These are phyloP conservation scores for Parnassius orleans DNA, from an alignment of 2,888 invertebrate genomes.

Conservation along the genomic window DNA sequence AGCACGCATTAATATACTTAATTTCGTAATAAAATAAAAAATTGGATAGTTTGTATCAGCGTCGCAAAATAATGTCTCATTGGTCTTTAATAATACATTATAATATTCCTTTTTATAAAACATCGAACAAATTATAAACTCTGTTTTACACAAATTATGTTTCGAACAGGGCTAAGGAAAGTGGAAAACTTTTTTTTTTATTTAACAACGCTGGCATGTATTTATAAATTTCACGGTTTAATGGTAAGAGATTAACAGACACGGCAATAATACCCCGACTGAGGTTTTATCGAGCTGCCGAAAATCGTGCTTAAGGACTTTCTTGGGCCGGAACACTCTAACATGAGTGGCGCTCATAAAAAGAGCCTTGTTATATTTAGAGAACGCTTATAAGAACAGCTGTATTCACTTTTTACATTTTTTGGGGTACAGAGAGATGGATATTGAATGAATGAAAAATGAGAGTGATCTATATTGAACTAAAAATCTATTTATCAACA, in stretches of 20 bases:
- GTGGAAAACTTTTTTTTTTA: slow-evolving; percentile 27
- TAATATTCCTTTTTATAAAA: not conserved
- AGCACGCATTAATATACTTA: slow-evolving; percentile 49
- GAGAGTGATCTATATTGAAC: too few relatives aligned
- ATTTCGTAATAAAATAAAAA: slow-evolving; percentile 26
- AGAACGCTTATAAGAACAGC: slow-evolving; percentile 17
- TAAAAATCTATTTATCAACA: too few relatives aligned
- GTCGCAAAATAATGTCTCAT: not conserved
- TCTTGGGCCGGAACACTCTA: slow-evolving; percentile 38
- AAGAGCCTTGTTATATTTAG: slow-evolving; percentile 35
- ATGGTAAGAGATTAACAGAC: slow-evolving; percentile 30
- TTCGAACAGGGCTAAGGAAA: slow-evolving; percentile 14
- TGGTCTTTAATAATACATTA: not conserved
- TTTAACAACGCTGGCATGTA: slow-evolving; percentile 23
- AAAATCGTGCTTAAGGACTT: slow-evolving; percentile 56
- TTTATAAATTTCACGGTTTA: slow-evolving; percentile 35
- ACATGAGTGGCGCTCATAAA: slow-evolving; percentile 37
- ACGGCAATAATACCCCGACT: slow-evolving; percentile 29
- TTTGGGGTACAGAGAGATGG: too few relatives aligned
- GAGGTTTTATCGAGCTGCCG: slow-evolving; percentile 36
- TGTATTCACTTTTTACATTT: not conserved
- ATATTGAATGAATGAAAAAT: too few relatives aligned
- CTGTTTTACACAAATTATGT: not conserved
- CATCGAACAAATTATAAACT: not conserved
- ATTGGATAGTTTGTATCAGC: slow-evolving; percentile 8